Percentiles rank a stretch among this genome's conserved stretches.
Evolutionary conservation across 1,140 invertebrate species (phyloP).

Genomic region (Pachypsylla venusta): DNA sequence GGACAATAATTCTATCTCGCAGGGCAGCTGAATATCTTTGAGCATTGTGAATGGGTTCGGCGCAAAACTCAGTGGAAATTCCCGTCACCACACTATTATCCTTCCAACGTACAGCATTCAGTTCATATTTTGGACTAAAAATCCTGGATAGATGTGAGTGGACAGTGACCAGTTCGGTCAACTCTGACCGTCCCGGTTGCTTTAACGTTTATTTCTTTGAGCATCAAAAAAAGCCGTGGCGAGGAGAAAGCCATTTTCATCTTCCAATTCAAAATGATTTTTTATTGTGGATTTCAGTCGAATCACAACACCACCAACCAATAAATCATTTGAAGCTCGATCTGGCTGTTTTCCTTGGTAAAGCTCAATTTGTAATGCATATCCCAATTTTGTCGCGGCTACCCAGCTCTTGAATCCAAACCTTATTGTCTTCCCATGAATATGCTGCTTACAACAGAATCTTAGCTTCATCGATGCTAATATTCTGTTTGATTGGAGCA

Average conservation of each 20-base stretch:
- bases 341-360: constrained; percentile 13
- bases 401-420: constrained; percentile 34
- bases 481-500: constrained; percentile 30
- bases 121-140: neutral
- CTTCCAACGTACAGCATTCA: neutral
- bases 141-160: neutral
- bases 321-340: constrained; percentile 2
- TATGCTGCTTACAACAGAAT: constrained; percentile 32
- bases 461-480: constrained; percentile 29
- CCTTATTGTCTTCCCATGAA: constrained; percentile 33
- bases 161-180: neutral
- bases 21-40: too few species aligned
- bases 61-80: neutral
- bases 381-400: constrained; percentile 1
- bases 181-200: constrained; percentile 9
- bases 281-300: constrained; percentile 8
- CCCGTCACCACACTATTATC: constrained; percentile 11
- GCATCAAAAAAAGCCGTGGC: neutral
- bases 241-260: constrained; percentile 13
- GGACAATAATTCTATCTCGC: too few species aligned
- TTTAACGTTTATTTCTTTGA: constrained; percentile 8
- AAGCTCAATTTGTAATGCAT: constrained; percentile 12
- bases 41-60: neutral
- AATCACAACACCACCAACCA: constrained; percentile 7
- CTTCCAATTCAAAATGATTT: neutral